Conservation (phyloP, 2,797 vertebrate genomes). For the Tadarida brasiliensis region DNA sequence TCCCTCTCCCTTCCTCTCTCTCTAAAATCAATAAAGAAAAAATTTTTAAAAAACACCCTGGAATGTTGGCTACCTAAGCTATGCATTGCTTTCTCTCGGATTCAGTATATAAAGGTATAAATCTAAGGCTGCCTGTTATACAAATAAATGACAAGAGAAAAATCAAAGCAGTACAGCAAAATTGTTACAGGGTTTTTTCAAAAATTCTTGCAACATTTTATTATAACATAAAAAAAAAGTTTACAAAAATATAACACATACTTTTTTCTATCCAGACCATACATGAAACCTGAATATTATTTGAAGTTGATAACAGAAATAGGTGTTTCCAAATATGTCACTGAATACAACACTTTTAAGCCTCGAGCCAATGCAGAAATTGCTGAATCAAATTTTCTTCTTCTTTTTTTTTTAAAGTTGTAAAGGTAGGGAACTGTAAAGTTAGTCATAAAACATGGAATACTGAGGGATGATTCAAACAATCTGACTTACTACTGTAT, state of each 20-base stretch:
- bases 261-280: not conserved
- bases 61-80: conserved; percentile 18
- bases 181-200: not conserved
- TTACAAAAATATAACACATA: conserved; percentile 31
- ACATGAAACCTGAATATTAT: conserved; percentile 23
- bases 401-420: not conserved
- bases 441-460: conserved; percentile 54
- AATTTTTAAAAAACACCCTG: not conserved
- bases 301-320: conserved; percentile 39
- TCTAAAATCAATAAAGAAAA: too few species aligned
- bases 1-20: too few species aligned
- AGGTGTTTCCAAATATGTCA: conserved; percentile 62
- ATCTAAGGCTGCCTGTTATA: not conserved
- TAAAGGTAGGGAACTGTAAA: conserved; percentile 68
- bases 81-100: not conserved
- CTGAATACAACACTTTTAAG: conserved; percentile 23
- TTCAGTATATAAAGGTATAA: not conserved
- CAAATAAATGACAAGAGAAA: conserved; percentile 34
- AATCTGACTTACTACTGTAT: conserved; percentile 45
- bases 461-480: conserved; percentile 64
- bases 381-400: conserved; percentile 16
- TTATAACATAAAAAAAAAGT: conserved; percentile 1
- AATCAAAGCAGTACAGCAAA: not conserved
- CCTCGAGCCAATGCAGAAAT: not conserved
- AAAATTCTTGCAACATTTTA: conserved; percentile 36